Evolutionary conservation across 2,113 vertebrate species (phyloP).

Genomic region (Chaetodon trifascialis): DNA sequence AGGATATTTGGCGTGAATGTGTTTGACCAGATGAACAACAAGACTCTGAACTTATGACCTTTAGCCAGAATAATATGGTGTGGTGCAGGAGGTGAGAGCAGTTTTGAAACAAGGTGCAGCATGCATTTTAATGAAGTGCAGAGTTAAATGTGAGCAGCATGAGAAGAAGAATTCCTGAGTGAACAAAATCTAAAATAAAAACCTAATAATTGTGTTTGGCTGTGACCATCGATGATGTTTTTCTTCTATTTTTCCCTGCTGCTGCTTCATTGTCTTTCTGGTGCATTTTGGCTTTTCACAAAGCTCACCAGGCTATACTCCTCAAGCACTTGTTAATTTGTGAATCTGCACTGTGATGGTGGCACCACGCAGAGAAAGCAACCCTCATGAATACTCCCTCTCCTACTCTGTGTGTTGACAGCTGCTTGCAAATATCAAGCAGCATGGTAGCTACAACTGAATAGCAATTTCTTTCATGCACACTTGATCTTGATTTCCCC

Average conservation of each 20-base stretch:
- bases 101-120: slow-evolving; percentile 2
- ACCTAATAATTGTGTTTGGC: background rate
- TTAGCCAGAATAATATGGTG: slow-evolving; percentile 12
- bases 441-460: slow-evolving; percentile 31
- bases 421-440: slow-evolving; percentile 46
- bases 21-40: slow-evolving; percentile 18
- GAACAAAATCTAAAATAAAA: background rate
- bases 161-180: background rate
- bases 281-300: background rate
- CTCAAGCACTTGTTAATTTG: slow-evolving; percentile 33
- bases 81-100: background rate
- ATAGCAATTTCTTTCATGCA: slow-evolving; percentile 16
- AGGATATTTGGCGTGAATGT: background rate
- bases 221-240: background rate
- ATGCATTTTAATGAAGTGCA: slow-evolving; percentile 42
- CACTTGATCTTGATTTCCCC: slow-evolving; percentile 1
- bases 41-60: slow-evolving; percentile 23
- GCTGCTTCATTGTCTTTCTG: background rate
- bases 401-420: slow-evolving; percentile 22
- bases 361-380: slow-evolving; percentile 28
- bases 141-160: slow-evolving; percentile 3
- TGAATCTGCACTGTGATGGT: slow-evolving; percentile 19
- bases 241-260: background rate
- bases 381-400: slow-evolving; percentile 22
- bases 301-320: background rate